These are phyloP conservation scores for Chrysodeixis includens DNA, from an alignment of 2,888 invertebrate species.

Conservation along the genomic window DNA sequence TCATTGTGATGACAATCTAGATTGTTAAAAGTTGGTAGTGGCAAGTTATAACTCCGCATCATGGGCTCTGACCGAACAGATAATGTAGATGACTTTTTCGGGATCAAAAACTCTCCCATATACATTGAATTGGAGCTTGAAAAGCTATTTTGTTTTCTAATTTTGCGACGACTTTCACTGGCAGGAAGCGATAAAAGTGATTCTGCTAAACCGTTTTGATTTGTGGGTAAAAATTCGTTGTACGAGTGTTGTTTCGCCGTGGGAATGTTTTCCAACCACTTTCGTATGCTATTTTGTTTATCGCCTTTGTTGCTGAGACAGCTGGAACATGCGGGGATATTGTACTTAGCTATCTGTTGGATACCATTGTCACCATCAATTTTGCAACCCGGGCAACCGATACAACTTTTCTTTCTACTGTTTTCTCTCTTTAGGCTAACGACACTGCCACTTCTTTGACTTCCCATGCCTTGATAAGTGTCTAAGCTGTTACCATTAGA, in stretches of 20 bases:
- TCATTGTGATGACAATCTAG: conserved; percentile 63
- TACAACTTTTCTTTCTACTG: conserved; percentile 89
- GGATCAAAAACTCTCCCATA: conserved; percentile 66
- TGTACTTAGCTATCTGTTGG: conserved; percentile 81
- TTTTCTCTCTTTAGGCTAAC: conserved; percentile 90
- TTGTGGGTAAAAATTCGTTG: conserved; percentile 70
- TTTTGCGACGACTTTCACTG: conserved; percentile 68
- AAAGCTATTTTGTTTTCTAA: conserved; percentile 82
- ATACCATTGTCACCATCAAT: conserved; percentile 70
- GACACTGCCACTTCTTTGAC: conserved; percentile 87
- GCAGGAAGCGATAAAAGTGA: conserved; percentile 79
- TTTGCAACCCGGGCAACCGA: conserved; percentile 92
- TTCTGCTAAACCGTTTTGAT: conserved; percentile 70
- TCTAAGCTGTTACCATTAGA: conserved; percentile 86
- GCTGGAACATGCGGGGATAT: conserved; percentile 85
- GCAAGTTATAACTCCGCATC: conserved; percentile 79
- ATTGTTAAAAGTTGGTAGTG: conserved; percentile 79
- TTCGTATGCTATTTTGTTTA: conserved; percentile 92
- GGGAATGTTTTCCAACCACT: conserved; percentile 94
- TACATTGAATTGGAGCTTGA: conserved; percentile 70
- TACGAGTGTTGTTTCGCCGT: conserved; percentile 73
- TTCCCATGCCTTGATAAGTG: conserved; percentile 82
- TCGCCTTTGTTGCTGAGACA: conserved; percentile 90
- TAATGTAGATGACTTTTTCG: conserved; percentile 74
- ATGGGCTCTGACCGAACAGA: conserved; percentile 85